Evolutionary conservation across 2,888 invertebrate genomes (phyloP).

Genomic region (Falcaria lacertinaria): DNA sequence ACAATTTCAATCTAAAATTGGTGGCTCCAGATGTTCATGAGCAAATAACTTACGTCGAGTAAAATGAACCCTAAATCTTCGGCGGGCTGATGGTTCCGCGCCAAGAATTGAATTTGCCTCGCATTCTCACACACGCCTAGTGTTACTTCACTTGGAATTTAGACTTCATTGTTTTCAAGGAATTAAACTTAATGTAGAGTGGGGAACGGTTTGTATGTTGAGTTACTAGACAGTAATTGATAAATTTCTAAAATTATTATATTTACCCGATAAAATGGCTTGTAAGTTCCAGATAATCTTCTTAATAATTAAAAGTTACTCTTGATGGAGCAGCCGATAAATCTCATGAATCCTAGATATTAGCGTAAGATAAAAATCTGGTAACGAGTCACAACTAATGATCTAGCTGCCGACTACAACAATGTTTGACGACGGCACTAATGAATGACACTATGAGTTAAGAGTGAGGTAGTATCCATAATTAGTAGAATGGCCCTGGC

Average conservation of each 20-base stretch:
- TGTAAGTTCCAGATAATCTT: too few species aligned
- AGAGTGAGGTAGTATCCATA: too few species aligned
- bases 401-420: too few species aligned
- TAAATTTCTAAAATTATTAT: constrained; percentile 4
- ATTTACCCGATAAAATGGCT: too few species aligned
- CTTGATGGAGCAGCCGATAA: too few species aligned
- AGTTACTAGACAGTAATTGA: constrained; percentile 1
- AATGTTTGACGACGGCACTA: too few species aligned
- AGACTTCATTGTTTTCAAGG: constrained; percentile 19
- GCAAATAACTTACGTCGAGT: constrained; percentile 66
- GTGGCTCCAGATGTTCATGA: constrained; percentile 69
- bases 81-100: constrained; percentile 52
- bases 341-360: too few species aligned
- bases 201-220: background rate
- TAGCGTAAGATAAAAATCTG: too few species aligned
- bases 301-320: too few species aligned
- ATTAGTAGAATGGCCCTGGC: too few species aligned
- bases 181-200: constrained; percentile 11
- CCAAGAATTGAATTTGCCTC: constrained; percentile 71
- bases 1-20: constrained; percentile 63
- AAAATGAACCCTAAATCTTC: constrained; percentile 75
- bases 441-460: too few species aligned
- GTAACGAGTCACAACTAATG: too few species aligned
- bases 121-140: constrained; percentile 26
- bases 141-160: constrained; percentile 16